These are phyloP conservation scores for Mamestra configurata DNA, from an alignment of 1,140 invertebrate genomes.

Conservation along the genomic window DNA sequence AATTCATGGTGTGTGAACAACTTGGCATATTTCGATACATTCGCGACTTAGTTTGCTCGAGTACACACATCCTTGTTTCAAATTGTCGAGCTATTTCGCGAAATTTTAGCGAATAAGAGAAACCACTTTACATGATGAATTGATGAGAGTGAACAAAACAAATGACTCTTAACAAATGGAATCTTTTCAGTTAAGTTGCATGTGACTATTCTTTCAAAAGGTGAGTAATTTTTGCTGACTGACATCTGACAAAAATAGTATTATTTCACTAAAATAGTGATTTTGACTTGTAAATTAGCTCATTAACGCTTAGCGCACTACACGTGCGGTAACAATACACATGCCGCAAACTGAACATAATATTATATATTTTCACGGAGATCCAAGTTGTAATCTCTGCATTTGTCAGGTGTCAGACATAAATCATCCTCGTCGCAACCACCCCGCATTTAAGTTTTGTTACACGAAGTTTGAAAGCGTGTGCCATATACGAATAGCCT, in stretches of 20 bases:
- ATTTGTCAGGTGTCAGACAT: constrained; percentile 20
- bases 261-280: no score
- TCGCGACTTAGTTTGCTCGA: neutral
- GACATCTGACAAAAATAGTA: no score
- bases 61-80: constrained; percentile 9
- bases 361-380: neutral
- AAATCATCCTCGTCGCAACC: neutral
- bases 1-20: constrained; percentile 7
- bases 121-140: neutral
- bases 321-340: neutral
- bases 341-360: neutral
- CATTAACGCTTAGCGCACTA: neutral
- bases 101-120: neutral
- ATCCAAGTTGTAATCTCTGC: neutral
- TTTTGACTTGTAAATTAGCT: no score
- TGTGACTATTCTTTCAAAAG: neutral
- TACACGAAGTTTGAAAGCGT: neutral
- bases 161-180: neutral
- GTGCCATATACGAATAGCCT: constrained; percentile 16
- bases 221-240: neutral
- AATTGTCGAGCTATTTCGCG: constrained; percentile 22
- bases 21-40: constrained; percentile 11
- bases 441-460: neutral
- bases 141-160: no score
- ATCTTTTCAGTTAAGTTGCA: neutral